phyloP scores from a whole-genome alignment of 1,140 invertebrate species.

The Drosophila kikkawai region DNA sequence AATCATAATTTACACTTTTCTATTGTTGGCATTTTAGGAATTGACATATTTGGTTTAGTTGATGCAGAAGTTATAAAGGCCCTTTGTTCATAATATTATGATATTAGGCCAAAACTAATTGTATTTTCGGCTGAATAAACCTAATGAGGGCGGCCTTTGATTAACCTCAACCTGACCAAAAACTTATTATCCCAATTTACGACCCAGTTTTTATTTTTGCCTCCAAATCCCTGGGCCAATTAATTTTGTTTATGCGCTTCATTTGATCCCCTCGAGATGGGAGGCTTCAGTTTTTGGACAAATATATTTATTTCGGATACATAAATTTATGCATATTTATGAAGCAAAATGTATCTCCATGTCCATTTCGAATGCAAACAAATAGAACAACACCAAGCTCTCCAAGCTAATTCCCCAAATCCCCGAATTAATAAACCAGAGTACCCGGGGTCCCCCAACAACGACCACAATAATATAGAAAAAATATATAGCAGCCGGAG shows the following conservation, averaged over 20 bases:
- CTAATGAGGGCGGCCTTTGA: not conserved
- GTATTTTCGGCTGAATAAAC: slow-evolving; percentile 12
- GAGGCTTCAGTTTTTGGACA: slow-evolving; percentile 57
- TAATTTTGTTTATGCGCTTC: slow-evolving; percentile 67
- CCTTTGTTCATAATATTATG: not conserved
- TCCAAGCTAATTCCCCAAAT: slow-evolving; percentile 80
- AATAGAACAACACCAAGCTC: slow-evolving; percentile 60
- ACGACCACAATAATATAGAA: slow-evolving; percentile 21
- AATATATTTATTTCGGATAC: slow-evolving; percentile 58
- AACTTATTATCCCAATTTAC: not conserved
- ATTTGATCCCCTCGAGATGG: slow-evolving; percentile 61
- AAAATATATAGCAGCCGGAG: slow-evolving; percentile 12
- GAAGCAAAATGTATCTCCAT: slow-evolving; percentile 65
- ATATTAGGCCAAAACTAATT: not conserved
- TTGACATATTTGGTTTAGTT: not conserved
- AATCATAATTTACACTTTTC: not conserved
- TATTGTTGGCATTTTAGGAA: not conserved
- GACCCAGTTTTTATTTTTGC: slow-evolving; percentile 18
- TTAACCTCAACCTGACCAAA: slow-evolving; percentile 5
- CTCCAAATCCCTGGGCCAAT: slow-evolving; percentile 63
- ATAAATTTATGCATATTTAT: slow-evolving; percentile 82
- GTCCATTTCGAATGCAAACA: slow-evolving; percentile 82
- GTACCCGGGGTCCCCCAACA: slow-evolving; percentile 46
- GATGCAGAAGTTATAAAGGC: not conserved
- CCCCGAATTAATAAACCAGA: slow-evolving; percentile 82